Percentiles rank a stretch among this genome's conserved stretches.
Conservation (phyloP, 35 echinoderm and acorn worm species). For the Acanthaster planci region DNA sequence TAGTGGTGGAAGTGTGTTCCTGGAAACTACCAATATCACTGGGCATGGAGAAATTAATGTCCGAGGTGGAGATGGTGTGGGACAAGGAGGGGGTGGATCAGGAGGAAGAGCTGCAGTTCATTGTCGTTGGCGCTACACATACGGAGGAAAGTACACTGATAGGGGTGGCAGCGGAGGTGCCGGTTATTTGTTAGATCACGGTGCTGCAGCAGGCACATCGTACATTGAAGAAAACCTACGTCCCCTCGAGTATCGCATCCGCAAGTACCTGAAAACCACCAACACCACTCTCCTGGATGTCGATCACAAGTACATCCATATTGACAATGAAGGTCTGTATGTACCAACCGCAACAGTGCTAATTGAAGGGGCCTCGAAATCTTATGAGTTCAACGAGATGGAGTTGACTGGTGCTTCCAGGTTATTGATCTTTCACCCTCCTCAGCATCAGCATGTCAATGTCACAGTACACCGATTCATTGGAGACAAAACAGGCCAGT, state of each 20-base stretch:
- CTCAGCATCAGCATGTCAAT: conserved; percentile 43
- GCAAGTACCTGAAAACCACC: conserved; percentile 74
- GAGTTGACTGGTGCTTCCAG: conserved; percentile 81
- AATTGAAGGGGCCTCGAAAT: conserved; percentile 60
- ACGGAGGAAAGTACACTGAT: conserved; percentile 76
- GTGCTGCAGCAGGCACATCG: conserved; percentile 81
- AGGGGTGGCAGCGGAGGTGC: conserved; percentile 61
- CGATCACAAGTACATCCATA: conserved; percentile 86
- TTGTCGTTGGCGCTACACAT: conserved; percentile 88
- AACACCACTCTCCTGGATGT: conserved; percentile 77
- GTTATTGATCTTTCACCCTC: conserved; percentile 73
- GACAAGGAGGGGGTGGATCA: conserved; percentile 70
- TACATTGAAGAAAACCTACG: conserved; percentile 90
- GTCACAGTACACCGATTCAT: conserved; percentile 80
- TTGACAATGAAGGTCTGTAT: conserved; percentile 73
- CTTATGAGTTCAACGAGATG: conserved; percentile 84
- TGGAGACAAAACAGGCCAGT: conserved; percentile 86
- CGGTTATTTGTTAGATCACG: conserved; percentile 32
- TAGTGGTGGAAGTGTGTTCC: conserved; percentile 77
- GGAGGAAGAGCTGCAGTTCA: conserved; percentile 84
- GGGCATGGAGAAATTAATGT: conserved; percentile 86
- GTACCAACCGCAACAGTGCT: conserved; percentile 83
- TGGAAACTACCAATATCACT: conserved; percentile 90
- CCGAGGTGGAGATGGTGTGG: conserved; percentile 59
- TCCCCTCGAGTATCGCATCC: conserved; percentile 74